Evolutionary conservation across 2,888 invertebrate genomes (phyloP).

Genomic region (Drosophila meridiana): DNA sequence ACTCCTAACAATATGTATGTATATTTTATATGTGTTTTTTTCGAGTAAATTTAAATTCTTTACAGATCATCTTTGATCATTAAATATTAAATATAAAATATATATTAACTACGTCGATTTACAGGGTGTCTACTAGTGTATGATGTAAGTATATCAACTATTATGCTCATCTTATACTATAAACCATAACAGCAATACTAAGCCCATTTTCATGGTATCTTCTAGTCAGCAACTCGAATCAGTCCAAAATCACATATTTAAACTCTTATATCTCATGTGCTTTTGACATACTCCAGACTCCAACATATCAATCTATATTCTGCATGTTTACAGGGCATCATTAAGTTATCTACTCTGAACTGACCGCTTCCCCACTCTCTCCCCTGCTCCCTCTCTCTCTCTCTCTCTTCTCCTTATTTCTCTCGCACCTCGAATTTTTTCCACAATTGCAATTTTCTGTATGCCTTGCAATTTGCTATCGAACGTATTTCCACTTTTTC

Average conservation of each 20-base stretch:
- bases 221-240: too few species aligned
- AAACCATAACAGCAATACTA: too few species aligned
- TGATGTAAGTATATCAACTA: too few species aligned
- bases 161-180: too few species aligned
- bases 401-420: neutral
- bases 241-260: neutral
- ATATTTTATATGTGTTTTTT: neutral
- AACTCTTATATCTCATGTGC: too few species aligned
- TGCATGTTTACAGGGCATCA: slow-evolving; percentile 4
- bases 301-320: neutral
- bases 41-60: neutral
- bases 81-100: too few species aligned
- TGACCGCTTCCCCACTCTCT: neutral
- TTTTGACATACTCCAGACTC: neutral
- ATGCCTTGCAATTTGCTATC: slow-evolving; percentile 50
- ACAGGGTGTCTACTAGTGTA: neutral
- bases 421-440: slow-evolving; percentile 3
- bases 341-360: neutral
- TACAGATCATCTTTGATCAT: neutral
- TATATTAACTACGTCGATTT: neutral
- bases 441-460: slow-evolving; percentile 35
- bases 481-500: slow-evolving; percentile 45
- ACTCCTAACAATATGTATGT: neutral
- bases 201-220: neutral
- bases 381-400: too few species aligned